Conservation (phyloP, 2,113 vertebrate genomes). For the Myiozetetes cayanensis region DNA sequence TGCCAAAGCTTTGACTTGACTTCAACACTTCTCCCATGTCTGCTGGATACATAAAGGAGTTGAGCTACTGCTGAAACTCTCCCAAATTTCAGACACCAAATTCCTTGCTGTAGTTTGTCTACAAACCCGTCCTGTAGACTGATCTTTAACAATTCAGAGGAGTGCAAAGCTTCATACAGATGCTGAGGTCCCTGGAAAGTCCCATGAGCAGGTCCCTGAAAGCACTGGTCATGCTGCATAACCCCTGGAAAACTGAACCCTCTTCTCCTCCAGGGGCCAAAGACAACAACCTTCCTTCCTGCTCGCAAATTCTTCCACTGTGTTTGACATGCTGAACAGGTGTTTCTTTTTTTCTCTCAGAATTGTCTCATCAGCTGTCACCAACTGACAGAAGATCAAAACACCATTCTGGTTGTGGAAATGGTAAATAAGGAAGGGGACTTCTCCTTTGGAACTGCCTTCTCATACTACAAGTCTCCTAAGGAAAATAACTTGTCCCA, state of each 20-base stretch:
- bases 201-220: neutral
- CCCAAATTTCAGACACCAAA: neutral
- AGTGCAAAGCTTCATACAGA: neutral
- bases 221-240: neutral
- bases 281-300: neutral
- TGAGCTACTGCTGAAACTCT: neutral
- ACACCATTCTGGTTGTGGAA: neutral
- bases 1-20: neutral
- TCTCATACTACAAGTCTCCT: neutral
- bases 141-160: neutral
- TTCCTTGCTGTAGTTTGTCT: neutral
- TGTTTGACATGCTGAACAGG: neutral
- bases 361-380: neutral
- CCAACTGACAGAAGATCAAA: neutral
- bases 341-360: neutral
- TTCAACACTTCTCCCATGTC: neutral
- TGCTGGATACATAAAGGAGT: neutral
- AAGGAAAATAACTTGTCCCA: neutral
- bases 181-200: neutral
- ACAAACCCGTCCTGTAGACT: neutral
- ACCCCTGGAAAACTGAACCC: neutral
- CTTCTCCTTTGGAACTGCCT: neutral
- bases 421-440: neutral
- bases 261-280: rapidly evolving
- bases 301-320: neutral